phyloP scores from a whole-genome alignment of 1,140 invertebrate genomes.

The Akabosia matsudoensis region DNA sequence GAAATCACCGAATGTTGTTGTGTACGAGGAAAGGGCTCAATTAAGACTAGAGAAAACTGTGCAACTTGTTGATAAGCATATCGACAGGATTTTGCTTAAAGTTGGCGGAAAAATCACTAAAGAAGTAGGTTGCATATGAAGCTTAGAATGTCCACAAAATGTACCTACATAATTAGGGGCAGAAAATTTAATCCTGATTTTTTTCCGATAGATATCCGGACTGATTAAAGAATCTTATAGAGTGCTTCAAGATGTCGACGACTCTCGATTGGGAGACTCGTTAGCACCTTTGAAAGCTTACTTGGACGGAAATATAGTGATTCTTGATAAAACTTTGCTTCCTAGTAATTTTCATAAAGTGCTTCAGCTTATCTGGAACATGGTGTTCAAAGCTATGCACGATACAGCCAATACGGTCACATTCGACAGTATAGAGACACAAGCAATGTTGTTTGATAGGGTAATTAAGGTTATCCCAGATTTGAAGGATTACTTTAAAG shows the following conservation, averaged over 20 bases:
- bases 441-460: slow-evolving; percentile 25
- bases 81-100: not conserved
- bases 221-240: not conserved
- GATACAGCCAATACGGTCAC: not conserved
- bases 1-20: not conserved
- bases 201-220: not conserved
- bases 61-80: not conserved
- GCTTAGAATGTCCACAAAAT: too few species aligned
- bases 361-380: slow-evolving; percentile 39
- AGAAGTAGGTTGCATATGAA: not conserved
- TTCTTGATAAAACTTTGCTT: slow-evolving; percentile 26
- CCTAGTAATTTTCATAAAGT: slow-evolving; percentile 33
- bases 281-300: slow-evolving; percentile 33
- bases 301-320: slow-evolving; percentile 39
- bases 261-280: not conserved
- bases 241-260: not conserved
- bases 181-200: not conserved
- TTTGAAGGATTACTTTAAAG: slow-evolving; percentile 34
- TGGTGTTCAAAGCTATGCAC: slow-evolving; percentile 26
- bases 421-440: not conserved
- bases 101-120: not conserved
- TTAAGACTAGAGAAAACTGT: not conserved
- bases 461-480: slow-evolving; percentile 21
- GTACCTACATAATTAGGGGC: too few species aligned
- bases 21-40: not conserved